Evolutionary conservation across 2,797 vertebrate species (phyloP), one percentile per base, ranked within the genome.

Genomic region (Sebastes diploproa): DNA sequence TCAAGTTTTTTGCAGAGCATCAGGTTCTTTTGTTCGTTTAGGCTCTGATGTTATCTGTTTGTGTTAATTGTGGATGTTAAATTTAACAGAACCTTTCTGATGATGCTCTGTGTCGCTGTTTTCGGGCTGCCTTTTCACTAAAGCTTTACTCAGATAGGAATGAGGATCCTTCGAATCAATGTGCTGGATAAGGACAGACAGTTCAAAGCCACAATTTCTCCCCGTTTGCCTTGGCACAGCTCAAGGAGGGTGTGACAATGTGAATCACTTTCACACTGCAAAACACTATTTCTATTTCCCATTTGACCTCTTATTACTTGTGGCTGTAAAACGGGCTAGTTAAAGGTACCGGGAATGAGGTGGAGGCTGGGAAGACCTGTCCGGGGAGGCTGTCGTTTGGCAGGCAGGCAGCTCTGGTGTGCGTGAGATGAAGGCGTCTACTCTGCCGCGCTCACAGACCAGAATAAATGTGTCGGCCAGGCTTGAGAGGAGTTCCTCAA

Each of bases 201-300:
- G 87, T 90, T 92, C 83, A 90, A 90, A 91, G 85, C 76, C 68
- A 79, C 83, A 77, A 72, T 87, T 86, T 83, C 74, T 73, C 65
- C 72, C 55, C 29, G 34, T 90, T 91, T 82, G 76, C 89, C 89
- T 86, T 88, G 83, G 84, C 82, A 71, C 74, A 83, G 87, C 89
- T 90, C 82, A 87, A 88, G 89, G 60, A 85, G 75, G 52, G 42
- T 78, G 72, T 76, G 83, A 90, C 83, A 91, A 85, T 85, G 78
- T 87, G 89, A 88, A 84, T 86, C 85, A 78, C 78, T 89, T 91
- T 92, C 88, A 90, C 27, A 54, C 72, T 5, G 59, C 70, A 75
- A 81, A 87, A 76, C 72, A 52, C 65, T 29, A 78, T 87, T 88
- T 90, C 82, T 81, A 83, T 90, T 92, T 91, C 84, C 80, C 76